phyloP scores from a whole-genome alignment of 2,888 invertebrate genomes.

The Cataglyphis albicans region DNA sequence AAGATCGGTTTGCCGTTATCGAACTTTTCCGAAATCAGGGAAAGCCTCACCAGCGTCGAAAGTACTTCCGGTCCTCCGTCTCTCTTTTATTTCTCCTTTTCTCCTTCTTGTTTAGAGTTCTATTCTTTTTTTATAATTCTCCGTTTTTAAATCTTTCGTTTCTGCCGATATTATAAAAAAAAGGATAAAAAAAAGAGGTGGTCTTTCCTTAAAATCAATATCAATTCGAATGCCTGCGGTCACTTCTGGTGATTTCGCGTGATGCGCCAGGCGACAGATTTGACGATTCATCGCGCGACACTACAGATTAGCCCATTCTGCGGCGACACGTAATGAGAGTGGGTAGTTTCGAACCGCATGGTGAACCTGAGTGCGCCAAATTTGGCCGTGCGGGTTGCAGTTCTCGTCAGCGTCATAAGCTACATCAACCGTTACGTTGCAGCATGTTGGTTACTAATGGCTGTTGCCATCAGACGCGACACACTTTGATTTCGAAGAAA shows the following conservation, averaged over 20 bases:
- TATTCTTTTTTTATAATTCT: conserved; percentile 10
- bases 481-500: conserved; percentile 42
- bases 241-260: conserved; percentile 28
- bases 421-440: conserved; percentile 44
- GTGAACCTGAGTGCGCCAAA: conserved; percentile 52
- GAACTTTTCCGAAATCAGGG: conserved; percentile 51
- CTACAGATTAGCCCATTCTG: conserved; percentile 51
- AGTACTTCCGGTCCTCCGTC: not conserved
- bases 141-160: conserved; percentile 23
- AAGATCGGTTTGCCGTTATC: conserved; percentile 55
- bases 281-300: conserved; percentile 44
- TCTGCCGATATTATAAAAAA: not conserved
- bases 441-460: conserved; percentile 46
- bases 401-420: conserved; percentile 52
- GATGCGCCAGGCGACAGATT: conserved; percentile 21
- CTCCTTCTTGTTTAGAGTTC: not conserved
- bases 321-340: conserved; percentile 49
- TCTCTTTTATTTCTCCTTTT: not conserved
- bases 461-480: conserved; percentile 21
- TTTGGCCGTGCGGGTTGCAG: conserved; percentile 40
- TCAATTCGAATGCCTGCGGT: conserved; percentile 25
- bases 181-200: not conserved
- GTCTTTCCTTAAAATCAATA: not conserved
- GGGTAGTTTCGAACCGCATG: conserved; percentile 50
- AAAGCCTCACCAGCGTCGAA: conserved; percentile 19